Conservation (phyloP, 2,113 vertebrate genomes). For the Tringa solitaria region DNA sequence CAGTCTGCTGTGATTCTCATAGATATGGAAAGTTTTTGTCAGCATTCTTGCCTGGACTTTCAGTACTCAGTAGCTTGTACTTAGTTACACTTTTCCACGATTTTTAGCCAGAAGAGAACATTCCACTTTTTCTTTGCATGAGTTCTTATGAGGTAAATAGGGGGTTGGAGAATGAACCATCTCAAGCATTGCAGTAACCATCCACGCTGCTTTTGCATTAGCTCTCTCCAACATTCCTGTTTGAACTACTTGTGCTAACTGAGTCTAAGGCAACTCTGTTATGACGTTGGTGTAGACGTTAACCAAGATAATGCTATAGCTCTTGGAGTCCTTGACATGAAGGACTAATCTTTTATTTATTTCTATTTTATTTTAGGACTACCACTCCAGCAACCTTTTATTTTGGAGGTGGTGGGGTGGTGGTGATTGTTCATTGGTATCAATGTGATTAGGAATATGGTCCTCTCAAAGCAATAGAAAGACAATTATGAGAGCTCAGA, state of each 20-base stretch:
- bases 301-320: not conserved
- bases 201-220: rapidly evolving
- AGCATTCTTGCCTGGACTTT: not conserved
- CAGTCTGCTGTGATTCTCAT: not conserved
- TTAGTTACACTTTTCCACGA: not conserved
- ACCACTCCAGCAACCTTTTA: not conserved
- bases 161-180: not conserved
- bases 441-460: not conserved
- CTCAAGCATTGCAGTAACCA: not conserved
- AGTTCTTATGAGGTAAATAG: not conserved
- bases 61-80: not conserved
- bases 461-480: not conserved
- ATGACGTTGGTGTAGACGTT: not conserved
- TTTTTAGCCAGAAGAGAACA: not conserved
- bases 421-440: not conserved
- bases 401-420: rapidly evolving
- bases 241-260: not conserved
- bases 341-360: not conserved
- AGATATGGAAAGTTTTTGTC: not conserved
- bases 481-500: not conserved
- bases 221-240: not conserved
- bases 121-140: not conserved
- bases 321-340: not conserved
- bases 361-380: not conserved
- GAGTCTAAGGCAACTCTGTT: not conserved